Conservation (phyloP, 2,797 vertebrate species). For the Scolopax bukidnonensis region DNA sequence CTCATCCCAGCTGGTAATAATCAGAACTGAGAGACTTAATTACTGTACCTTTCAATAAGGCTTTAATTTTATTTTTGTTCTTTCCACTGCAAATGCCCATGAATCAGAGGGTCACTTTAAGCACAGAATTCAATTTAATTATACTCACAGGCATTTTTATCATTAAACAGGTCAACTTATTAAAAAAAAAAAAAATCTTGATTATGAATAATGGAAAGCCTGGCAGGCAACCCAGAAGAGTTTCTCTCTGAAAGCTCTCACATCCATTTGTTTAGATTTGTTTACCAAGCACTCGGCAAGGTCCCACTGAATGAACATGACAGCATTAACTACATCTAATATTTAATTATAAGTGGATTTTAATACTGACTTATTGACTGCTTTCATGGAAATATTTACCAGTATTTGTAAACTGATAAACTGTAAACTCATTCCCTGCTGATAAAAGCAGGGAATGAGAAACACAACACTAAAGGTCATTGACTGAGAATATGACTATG, state of each 20-base stretch:
- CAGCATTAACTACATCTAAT: neutral
- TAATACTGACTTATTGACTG: neutral
- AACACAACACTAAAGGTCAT: neutral
- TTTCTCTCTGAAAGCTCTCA: neutral
- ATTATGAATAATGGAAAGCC: constrained; percentile 60
- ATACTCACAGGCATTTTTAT: constrained; percentile 60
- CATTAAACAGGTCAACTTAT: constrained; percentile 64
- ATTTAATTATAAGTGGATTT: neutral
- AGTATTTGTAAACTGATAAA: neutral
- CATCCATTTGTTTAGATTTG: constrained; percentile 51
- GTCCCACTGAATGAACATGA: neutral
- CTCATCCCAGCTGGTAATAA: constrained; percentile 50
- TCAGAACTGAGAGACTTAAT: constrained; percentile 75
- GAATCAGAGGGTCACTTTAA: constrained; percentile 73
- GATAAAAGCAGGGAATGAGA: neutral
- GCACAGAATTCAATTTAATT: constrained; percentile 70
- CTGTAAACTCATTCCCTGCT: neutral
- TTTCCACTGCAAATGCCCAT: constrained; percentile 58
- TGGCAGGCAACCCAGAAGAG: constrained; percentile 51
- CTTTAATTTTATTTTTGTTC: constrained; percentile 73
- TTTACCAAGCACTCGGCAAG: constrained; percentile 26
- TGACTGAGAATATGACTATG: neutral
- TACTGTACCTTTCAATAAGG: constrained; percentile 69
- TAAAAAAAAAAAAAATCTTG: constrained; percentile 32
- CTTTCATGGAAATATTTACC: neutral